Conservation (phyloP, 2,888 invertebrate genomes). For the Tortrix viridana region DNA sequence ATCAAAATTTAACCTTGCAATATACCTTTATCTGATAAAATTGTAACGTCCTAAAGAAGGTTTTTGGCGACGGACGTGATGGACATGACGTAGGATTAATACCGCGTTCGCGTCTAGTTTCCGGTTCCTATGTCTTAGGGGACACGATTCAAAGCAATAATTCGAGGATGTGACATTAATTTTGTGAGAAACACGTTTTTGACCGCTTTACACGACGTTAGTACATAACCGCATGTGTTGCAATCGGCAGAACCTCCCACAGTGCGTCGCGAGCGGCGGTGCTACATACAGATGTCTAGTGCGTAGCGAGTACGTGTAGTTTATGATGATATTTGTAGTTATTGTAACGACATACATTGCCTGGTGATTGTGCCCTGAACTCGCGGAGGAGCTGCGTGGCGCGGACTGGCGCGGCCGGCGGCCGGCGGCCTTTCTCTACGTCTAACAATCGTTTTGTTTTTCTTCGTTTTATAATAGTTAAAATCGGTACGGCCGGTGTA, state of each 20-base stretch:
- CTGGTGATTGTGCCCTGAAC: slow-evolving; percentile 76
- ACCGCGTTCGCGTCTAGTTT: slow-evolving; percentile 47
- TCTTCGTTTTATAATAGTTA: slow-evolving; percentile 56
- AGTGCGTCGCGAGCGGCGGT: slow-evolving; percentile 57
- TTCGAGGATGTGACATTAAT: slow-evolving; percentile 72
- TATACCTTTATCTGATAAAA: slow-evolving; percentile 42
- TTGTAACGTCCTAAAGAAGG: slow-evolving; percentile 36
- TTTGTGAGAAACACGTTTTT: slow-evolving; percentile 57
- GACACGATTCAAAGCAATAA: slow-evolving; percentile 73
- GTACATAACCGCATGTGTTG: slow-evolving; percentile 20
- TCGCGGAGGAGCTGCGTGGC: slow-evolving; percentile 59
- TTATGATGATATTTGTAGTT: slow-evolving; percentile 50
- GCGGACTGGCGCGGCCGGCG: slow-evolving; percentile 45
- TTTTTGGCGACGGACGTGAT: slow-evolving; percentile 26
- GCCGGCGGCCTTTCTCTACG: slow-evolving; percentile 39
- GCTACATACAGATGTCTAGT: slow-evolving; percentile 68
- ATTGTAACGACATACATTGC: slow-evolving; percentile 59
- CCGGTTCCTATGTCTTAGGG: slow-evolving; percentile 66
- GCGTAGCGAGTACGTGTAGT: slow-evolving; percentile 61
- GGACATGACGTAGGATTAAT: slow-evolving; percentile 40
- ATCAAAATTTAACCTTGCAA: slow-evolving; percentile 56
- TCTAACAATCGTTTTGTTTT: slow-evolving; percentile 48
- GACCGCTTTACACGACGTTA: slow-evolving; percentile 55
- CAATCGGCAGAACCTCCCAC: slow-evolving; percentile 29
- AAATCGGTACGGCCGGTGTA: slow-evolving; percentile 67